Conservation (phyloP, 2,113 vertebrate species). For the Chroicocephalus ridibundus region DNA sequence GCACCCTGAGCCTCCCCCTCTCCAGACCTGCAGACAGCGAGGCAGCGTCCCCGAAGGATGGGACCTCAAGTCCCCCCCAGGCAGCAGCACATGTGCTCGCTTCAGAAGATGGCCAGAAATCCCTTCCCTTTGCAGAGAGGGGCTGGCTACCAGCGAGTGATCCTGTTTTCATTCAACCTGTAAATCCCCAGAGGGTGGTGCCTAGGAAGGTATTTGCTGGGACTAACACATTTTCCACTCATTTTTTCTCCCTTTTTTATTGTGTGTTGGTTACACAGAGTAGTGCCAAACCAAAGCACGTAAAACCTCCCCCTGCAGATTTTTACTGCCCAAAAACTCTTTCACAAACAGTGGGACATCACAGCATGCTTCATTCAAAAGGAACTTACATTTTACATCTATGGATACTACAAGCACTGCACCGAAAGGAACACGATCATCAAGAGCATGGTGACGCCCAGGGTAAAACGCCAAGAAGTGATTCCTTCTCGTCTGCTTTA, state of each 20-base stretch:
- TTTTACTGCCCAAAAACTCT: background rate
- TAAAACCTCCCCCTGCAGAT: background rate
- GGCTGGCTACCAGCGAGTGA: background rate
- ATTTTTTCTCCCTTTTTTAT: background rate
- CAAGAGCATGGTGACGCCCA: background rate
- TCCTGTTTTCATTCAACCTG: background rate
- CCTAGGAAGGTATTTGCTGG: background rate
- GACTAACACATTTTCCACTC: background rate
- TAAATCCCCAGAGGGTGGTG: background rate
- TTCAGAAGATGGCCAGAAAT: background rate
- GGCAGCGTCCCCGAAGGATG: background rate
- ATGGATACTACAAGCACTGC: background rate
- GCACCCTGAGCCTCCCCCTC: background rate
- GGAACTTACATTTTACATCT: background rate
- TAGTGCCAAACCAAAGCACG: background rate
- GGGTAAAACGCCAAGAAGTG: background rate
- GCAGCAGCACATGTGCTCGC: background rate
- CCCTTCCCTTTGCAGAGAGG: background rate
- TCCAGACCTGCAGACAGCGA: background rate
- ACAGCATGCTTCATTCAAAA: background rate
- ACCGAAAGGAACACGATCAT: background rate
- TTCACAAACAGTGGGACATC: background rate
- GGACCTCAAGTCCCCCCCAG: background rate
- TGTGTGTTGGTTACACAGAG: background rate
- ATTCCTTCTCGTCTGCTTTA: background rate